Conservation (phyloP, 2,797 vertebrate genomes). For the Botia almorhae region DNA sequence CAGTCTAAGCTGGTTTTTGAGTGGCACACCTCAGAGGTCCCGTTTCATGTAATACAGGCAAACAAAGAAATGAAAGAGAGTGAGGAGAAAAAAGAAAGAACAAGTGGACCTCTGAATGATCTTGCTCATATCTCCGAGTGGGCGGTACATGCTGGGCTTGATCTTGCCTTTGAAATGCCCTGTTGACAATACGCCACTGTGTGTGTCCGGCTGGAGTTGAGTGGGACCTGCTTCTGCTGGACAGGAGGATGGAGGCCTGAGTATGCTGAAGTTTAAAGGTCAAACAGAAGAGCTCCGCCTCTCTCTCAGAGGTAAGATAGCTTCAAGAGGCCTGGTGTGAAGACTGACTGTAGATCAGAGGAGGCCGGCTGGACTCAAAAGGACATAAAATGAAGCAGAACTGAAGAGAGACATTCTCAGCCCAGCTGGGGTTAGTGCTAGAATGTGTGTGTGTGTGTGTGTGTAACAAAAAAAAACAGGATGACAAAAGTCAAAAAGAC, state of each 20-base stretch:
- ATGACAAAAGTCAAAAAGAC: slow-evolving; percentile 25
- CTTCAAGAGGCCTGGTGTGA: slow-evolving; percentile 38
- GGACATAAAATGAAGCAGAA: slow-evolving; percentile 10
- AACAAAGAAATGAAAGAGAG: slow-evolving; percentile 27
- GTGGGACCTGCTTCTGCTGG: slow-evolving; percentile 43
- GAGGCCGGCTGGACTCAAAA: slow-evolving; percentile 34
- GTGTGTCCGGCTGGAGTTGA: slow-evolving; percentile 35
- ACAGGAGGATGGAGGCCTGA: slow-evolving; percentile 48
- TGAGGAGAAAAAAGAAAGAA: slow-evolving; percentile 11
- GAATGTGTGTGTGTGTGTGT: slow-evolving; percentile 66
- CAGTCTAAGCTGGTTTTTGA: too few species aligned
- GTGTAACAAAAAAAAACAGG: slow-evolving; percentile 53
- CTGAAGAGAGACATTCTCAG: slow-evolving; percentile 52
- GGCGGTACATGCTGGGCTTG: slow-evolving; percentile 47
- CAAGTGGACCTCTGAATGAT: slow-evolving; percentile 48
- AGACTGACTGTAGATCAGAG: slow-evolving; percentile 33
- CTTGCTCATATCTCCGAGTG: slow-evolving; percentile 47
- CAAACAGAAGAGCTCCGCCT: slow-evolving; percentile 35
- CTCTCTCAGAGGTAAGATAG: slow-evolving; percentile 40
- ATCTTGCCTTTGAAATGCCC: slow-evolving; percentile 57
- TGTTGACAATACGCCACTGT: slow-evolving; percentile 60
- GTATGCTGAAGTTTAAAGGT: slow-evolving; percentile 68
- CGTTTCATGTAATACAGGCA: neutral
- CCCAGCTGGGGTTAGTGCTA: slow-evolving; percentile 59
- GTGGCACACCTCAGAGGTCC: too few species aligned